Evolutionary conservation across 2,113 vertebrate species (phyloP), one percentile per base, ranked within the genome.

Genomic region (Desmodus rotundus): DNA sequence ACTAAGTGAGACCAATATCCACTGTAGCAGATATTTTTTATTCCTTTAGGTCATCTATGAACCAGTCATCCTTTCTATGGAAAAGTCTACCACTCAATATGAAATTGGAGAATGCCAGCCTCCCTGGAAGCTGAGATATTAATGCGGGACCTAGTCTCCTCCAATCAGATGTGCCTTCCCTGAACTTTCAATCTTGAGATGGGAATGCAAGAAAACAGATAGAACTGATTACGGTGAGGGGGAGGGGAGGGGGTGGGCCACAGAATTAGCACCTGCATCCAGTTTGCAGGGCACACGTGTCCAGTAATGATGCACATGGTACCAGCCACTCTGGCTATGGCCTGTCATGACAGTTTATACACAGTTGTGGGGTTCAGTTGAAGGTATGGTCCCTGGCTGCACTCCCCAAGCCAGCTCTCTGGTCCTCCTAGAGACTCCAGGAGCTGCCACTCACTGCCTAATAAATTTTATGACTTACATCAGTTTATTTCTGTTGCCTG

Each of bases 401-500:
- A 15, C 41, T 38, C 16, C 4, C 52, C 17, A 45, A 74, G 41
- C n/a, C 16, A 36, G 33, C 54, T 47, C 19, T 65, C 43, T 56
- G 19, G 24, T 54, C 36, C 36, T 70, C 52, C 63, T n/a, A 4
- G 26, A 84, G 19, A 72, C 12, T 38, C 41, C 4, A 15, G 43
- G n/a, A 87, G 31, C 16, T 58, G 4, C 13, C 33, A 24, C 12
- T 7, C 68, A 68, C 41, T 91, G 47, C n/a, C n/a, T n/a, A n/a
- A 74, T 13, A 82, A 17, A 86, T 20, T 82, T 82, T 61, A 50
- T 4, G 47, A 73, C 47, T 54, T 65, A 63, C 33, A 65, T 91
- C 72, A 54, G 28, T 45, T 82, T 81, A 58, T 67, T 96, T 87
- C 50, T 61, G n/a, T 87, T 76, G 22, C 24, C 50, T 92, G 10